Base-by-base conservation (phyloP, 2,797 vertebrate species). In the Lepilemur ruficaudatus region DNA sequence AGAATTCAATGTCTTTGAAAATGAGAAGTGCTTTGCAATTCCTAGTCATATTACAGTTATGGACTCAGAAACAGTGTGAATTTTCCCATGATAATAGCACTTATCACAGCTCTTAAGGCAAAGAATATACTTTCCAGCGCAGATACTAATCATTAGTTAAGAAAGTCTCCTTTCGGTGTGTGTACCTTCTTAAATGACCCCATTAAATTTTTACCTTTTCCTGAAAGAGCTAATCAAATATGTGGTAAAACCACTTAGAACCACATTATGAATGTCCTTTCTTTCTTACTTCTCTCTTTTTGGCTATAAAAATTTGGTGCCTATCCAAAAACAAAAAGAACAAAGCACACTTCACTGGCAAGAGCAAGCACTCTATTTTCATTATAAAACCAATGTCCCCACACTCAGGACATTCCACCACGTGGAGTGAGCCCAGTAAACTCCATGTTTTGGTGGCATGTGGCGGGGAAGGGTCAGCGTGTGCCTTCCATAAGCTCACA, bases 141-240 rank as follows among this genome's bases (percentile, higher is more conserved):
- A 86, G 93, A 91, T n/a, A 87, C 83, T 86, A 91, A 95, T 93
- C 86, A 50, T 93, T 96, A 93, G 82, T 94, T 95, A 97, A 94
- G 76, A 41, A 48, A 79, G 46, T 76, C 48, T 95, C 70, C 69
- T 91, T 96, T 94, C 91, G 84, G 4, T 72, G 15, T 76, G 38
- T 59, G 9, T 18, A 61, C 65, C 70, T 91, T 93, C 61, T 92
- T 97, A 94, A 94, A 86, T 52, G 82, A 94, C 75, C 57, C 3
- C 10, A 90, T 96, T 86, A 93, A 75, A 72, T 75, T 91, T 97
- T 95, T 97, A 72, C 80, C 79, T 94, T 97, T 76, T 25, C 91
- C 61, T 87, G 50, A 18, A 81, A 97, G 38, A 75, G 59, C 94
- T 94, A 89, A 96, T 96, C 82, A 95, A 94, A 87, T 76, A 87